Conservation (phyloP, 2,888 invertebrate species). For the Dermolepida albohirtum region DNA sequence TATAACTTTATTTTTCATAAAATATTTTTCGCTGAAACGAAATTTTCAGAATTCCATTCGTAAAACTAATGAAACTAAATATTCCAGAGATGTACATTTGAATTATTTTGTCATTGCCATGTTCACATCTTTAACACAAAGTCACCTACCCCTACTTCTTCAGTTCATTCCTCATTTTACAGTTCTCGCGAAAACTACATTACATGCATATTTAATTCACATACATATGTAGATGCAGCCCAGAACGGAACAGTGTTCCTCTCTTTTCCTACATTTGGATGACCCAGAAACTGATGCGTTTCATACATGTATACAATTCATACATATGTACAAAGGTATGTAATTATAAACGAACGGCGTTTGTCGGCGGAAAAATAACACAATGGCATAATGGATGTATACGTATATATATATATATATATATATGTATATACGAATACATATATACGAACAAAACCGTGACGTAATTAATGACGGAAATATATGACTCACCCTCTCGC, state of each 20-base stretch:
- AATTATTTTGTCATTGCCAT: constrained; percentile 20
- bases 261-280: constrained; percentile 9
- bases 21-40: too few species aligned
- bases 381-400: constrained; percentile 18
- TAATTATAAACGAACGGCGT: constrained; percentile 30
- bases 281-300: constrained; percentile 1
- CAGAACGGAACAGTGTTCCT: constrained; percentile 1
- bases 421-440: background rate
- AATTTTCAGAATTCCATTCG: too few species aligned
- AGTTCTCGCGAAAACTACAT: constrained; percentile 1
- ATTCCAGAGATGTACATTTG: background rate
- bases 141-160: constrained; percentile 2
- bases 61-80: background rate
- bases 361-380: constrained; percentile 23
- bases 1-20: too few species aligned
- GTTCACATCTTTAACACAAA: constrained; percentile 6
- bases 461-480: constrained; percentile 26
- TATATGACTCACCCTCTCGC: background rate
- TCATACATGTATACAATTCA: background rate
- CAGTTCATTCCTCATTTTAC: background rate
- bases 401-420: constrained; percentile 8
- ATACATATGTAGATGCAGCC: constrained; percentile 1
- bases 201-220: constrained; percentile 9
- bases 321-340: constrained; percentile 10
- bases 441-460: constrained; percentile 19